A percentile compares a stretch with the other conserved stretches of the same genome.
Evolutionary conservation across 2,797 vertebrate genomes (phyloP).

Genomic region (Chiroxiphia lanceolata): DNA sequence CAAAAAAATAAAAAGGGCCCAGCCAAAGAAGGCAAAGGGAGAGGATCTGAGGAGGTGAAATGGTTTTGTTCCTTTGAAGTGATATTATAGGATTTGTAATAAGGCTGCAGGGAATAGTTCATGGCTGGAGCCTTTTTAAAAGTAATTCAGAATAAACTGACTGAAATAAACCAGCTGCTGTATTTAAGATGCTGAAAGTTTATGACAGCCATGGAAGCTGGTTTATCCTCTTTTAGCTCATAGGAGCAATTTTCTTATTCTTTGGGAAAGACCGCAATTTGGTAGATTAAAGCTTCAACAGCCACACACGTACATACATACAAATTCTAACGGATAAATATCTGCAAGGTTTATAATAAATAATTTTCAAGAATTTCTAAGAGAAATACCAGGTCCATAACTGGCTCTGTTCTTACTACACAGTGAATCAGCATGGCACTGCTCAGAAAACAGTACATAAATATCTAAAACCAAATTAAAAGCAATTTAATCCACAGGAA

Average conservation of each 20-base stretch:
- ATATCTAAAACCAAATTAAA: slow-evolving; percentile 48
- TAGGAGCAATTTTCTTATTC: background rate
- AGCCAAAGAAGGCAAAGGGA: slow-evolving; percentile 67
- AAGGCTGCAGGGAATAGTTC: slow-evolving; percentile 76
- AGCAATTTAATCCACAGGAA: slow-evolving; percentile 55
- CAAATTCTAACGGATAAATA: background rate
- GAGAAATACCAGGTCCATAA: background rate
- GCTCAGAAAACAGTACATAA: slow-evolving; percentile 54
- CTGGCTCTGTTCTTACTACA: background rate
- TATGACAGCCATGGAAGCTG: slow-evolving; percentile 57
- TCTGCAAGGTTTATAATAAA: background rate
- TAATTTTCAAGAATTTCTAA: background rate
- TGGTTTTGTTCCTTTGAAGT: slow-evolving; percentile 80
- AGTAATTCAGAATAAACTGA: slow-evolving; percentile 74
- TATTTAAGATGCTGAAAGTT: slow-evolving; percentile 67
- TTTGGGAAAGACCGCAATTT: background rate
- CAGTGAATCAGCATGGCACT: slow-evolving; percentile 4
- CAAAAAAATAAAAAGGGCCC: slow-evolving; percentile 68
- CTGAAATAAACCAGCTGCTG: slow-evolving; percentile 77
- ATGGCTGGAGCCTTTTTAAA: slow-evolving; percentile 67
- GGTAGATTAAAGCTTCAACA: slow-evolving; percentile 19
- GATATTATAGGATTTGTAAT: slow-evolving; percentile 78
- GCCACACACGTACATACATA: background rate
- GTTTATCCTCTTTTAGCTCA: slow-evolving; percentile 34
- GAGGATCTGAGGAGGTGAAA: slow-evolving; percentile 75